Percentiles rank a stretch among this genome's conserved stretches.
Evolutionary conservation across 2,888 invertebrate genomes (phyloP).

Genomic region (Unio pictorum): DNA sequence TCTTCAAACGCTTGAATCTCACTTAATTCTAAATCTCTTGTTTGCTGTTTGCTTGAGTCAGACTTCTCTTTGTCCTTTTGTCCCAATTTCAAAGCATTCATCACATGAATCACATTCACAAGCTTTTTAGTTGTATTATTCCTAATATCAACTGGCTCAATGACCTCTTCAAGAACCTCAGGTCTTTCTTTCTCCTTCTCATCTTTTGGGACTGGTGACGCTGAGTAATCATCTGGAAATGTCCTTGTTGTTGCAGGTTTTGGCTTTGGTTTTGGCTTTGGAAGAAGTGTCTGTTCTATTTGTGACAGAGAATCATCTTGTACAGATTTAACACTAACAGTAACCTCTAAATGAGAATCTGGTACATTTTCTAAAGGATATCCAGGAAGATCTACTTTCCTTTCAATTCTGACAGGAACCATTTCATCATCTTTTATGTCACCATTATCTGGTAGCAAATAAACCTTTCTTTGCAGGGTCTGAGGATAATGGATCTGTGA

Average conservation of each 20-base stretch:
- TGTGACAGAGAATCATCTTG: too few relatives aligned
- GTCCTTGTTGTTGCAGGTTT: conserved; percentile 9
- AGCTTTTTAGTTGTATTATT: conserved; percentile 24
- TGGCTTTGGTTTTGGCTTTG: too few relatives aligned
- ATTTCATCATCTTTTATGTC: conserved; percentile 12
- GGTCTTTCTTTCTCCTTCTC: conserved; percentile 6
- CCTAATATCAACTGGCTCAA: conserved; percentile 26
- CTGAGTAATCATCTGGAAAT: conserved; percentile 14
- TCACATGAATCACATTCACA: conserved; percentile 28
- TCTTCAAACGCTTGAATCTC: too few relatives aligned
- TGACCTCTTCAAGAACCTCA: conserved; percentile 30
- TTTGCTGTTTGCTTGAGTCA: too few relatives aligned
- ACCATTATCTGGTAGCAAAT: background rate
- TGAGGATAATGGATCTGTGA: too few relatives aligned
- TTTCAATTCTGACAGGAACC: conserved; percentile 15
- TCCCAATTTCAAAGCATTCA: conserved; percentile 24
- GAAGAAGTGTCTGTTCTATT: too few relatives aligned
- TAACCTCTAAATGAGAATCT: too few relatives aligned
- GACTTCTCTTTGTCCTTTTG: too few relatives aligned
- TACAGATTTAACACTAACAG: too few relatives aligned
- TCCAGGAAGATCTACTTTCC: conserved; percentile 17
- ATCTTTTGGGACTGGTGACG: conserved; percentile 11
- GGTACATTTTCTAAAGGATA: too few relatives aligned
- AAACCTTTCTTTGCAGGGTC: too few relatives aligned
- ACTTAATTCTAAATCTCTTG: too few relatives aligned